These are phyloP conservation scores for Thymallus thymallus DNA, from an alignment of 2,113 vertebrate genomes.

Conservation along the genomic window DNA sequence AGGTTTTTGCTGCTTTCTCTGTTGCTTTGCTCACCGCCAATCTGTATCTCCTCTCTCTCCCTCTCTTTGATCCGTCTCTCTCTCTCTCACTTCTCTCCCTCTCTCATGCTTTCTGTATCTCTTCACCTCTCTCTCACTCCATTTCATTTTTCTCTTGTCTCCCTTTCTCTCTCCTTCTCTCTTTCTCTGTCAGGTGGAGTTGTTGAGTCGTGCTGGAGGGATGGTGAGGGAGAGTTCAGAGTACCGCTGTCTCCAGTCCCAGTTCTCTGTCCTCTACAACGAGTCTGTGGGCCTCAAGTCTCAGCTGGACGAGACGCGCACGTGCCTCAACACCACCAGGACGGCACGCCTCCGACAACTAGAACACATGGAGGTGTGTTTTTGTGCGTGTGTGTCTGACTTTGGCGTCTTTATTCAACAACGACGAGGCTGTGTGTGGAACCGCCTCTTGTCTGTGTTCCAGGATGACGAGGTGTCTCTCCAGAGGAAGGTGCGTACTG, in stretches of 20 bases:
- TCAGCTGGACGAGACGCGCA: conserved; percentile 91
- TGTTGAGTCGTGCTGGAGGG: conserved; percentile 85
- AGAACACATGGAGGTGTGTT: conserved; percentile 89
- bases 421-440: neutral
- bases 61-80: neutral
- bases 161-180: neutral
- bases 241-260: conserved; percentile 96
- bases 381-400: conserved; percentile 54
- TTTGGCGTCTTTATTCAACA: neutral
- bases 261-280: conserved; percentile 96
- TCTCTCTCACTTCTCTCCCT: neutral
- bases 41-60: neutral
- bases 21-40: neutral
- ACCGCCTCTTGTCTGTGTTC: neutral
- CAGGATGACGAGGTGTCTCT: conserved; percentile 94
- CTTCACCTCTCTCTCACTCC: neutral
- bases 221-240: conserved; percentile 90
- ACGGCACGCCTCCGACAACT: conserved; percentile 89
- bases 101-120: neutral
- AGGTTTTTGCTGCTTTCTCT: neutral
- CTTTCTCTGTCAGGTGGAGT: conserved; percentile 74
- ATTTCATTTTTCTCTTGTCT: neutral
- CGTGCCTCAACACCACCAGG: conserved; percentile 88
- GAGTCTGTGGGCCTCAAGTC: conserved; percentile 92
- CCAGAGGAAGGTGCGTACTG: conserved; percentile 93